Evolutionary conservation across 2,888 invertebrate genomes (phyloP), one percentile per base, ranked within the genome.

Genomic region (Tenthredo amoena): DNA sequence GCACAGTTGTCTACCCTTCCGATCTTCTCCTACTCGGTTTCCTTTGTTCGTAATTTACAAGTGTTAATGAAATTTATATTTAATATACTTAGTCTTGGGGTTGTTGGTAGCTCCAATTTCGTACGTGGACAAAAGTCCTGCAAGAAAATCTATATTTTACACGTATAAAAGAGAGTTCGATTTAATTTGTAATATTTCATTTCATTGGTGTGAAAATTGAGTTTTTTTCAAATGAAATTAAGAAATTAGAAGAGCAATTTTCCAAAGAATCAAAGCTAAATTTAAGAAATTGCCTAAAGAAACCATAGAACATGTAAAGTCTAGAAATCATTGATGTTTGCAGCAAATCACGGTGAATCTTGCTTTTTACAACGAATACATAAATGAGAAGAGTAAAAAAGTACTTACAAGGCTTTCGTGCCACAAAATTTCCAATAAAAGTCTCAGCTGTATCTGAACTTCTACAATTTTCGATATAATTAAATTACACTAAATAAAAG

Each of bases 1-100:
- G 40, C 76, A 65, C 77, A 3, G 50, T 68, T 26, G 26, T 68
- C 40, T 43, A 40, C 74, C 74, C 43, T 43, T 74, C 74, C 15
- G 74, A 40, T 31, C 18, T 50, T 62, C 37, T 58, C 15, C 34
- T 55, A 55, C 47, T 31, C 12, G 3, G 3, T 47, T 47, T 62
- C 62, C 40, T 62, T 81, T 81, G 62, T 81, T 40, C n/a, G 3
- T 3, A 26, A 40, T 31, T 72, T 72, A 72, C 2, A 43, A 18
- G 9, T 40, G 3, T 72, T 1, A 15, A 65, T 15, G 4, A 65
- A 15, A 34, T 65, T 12, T 65, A 31, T 31, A 31, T 21, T 2
- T 2, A 65, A 10, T 26, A 31, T 2, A 31, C 5, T 5, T 10
- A 65, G 10, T 31, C 3, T 65, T 12, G 4, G 15, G 1, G 5